Base-by-base conservation (phyloP, 2,113 vertebrate genomes). In the Cyprinodon tularosa region DNA sequence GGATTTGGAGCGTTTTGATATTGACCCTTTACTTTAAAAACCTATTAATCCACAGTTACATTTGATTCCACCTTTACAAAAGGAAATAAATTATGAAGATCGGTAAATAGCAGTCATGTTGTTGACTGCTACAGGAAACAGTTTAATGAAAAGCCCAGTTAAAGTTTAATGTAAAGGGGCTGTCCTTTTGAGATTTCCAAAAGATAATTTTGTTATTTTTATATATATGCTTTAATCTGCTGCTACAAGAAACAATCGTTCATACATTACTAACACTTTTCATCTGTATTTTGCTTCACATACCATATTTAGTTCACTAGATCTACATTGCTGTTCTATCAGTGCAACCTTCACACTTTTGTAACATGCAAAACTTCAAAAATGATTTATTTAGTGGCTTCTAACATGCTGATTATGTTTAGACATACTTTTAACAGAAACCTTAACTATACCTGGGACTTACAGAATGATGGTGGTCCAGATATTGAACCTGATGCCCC, bases 1-100 rank as follows among this genome's bases (percentile, higher is more conserved):
- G 13, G 22, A 38, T 36, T 62, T 62, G 13, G 13, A 62, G 59
- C 20, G 13, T 62, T 3, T 14, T 12, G 29, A 48, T 22, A 22
- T 36, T 68, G 71, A 75, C 42, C 72, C 53, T n/a, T 0, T 71
- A 73, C 61, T 45, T 2, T 71, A 12, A 74, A 67, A 20, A 47
- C 70, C 72, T 77, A 61, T 64, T 36, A 7, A 40, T 71, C 38
- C 20, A 65, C 5, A 22, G 68, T 42, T 53, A 37, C 50, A 50
- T 45, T 72, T 67, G 37, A 45, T 71, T 61, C 66, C 62, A 72
- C 63, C n/a, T 50, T 11, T 47, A 71, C 75, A 53, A 53, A 15
- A 29, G 29, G 50, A 64, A 68, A 36, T 59, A 72, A 76, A 72
- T 29, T 29, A 29, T 29, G 29, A 71, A 77, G 50, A 67, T 0